These are phyloP conservation scores for Micromys minutus DNA, from an alignment of 2,113 vertebrate species.

Conservation along the genomic window DNA sequence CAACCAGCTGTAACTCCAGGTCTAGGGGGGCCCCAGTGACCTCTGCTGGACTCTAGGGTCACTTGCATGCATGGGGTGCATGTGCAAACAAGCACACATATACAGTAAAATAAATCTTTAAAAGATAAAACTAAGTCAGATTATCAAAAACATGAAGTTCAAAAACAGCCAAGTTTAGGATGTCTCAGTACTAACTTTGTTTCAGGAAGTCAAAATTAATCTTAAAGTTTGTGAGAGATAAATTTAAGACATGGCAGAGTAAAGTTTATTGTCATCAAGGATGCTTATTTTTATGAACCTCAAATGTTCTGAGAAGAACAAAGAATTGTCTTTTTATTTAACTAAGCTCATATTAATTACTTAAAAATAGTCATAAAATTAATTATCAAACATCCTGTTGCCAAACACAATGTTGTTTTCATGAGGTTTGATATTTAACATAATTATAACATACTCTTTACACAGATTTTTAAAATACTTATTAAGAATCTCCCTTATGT, in stretches of 20 bases:
- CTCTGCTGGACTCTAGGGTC: background rate
- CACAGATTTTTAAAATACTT: background rate
- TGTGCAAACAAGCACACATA: background rate
- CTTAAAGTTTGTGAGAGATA: background rate
- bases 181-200: background rate
- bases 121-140: background rate
- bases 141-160: slow-evolving; percentile 13
- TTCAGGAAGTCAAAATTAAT: slow-evolving; percentile 5
- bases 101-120: background rate
- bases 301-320: slow-evolving; percentile 60
- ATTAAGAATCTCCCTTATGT: background rate
- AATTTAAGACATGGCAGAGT: slow-evolving; percentile 48
- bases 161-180: slow-evolving; percentile 37
- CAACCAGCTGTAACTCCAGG: background rate
- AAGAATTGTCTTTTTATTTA: slow-evolving; percentile 57
- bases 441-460: slow-evolving; percentile 11
- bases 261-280: background rate
- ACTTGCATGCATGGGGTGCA: background rate
- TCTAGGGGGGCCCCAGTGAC: background rate
- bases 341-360: slow-evolving; percentile 45
- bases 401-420: slow-evolving; percentile 33
- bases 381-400: slow-evolving; percentile 31
- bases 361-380: slow-evolving; percentile 57
- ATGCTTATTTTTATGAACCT: slow-evolving; percentile 62
- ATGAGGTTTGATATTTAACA: slow-evolving; percentile 10